Evolutionary conservation across 1,140 invertebrate species (phyloP).

Genomic region (Cydia splendana): DNA sequence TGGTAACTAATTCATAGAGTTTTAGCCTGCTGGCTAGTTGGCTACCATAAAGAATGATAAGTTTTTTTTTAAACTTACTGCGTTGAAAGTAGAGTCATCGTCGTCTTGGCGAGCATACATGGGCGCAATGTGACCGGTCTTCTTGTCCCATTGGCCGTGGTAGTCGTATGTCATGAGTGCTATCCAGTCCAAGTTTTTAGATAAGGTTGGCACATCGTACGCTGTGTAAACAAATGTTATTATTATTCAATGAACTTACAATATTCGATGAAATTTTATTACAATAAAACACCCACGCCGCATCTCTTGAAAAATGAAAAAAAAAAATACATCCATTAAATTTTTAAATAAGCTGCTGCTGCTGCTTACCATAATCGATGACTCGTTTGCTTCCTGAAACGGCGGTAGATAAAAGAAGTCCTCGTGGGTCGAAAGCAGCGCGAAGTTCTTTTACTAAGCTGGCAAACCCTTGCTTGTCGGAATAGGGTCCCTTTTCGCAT

Average conservation of each 20-base stretch:
- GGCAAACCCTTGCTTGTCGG: slow-evolving; percentile 88
- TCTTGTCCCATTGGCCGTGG: slow-evolving; percentile 94
- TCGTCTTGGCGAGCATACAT: slow-evolving; percentile 88
- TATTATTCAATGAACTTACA: neutral
- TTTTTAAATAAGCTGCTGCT: no score
- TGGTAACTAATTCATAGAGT: neutral
- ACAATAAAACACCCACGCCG: no score
- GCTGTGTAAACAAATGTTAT: slow-evolving; percentile 63
- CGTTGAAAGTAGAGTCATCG: slow-evolving; percentile 87
- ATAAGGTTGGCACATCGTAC: slow-evolving; percentile 87
- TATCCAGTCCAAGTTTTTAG: slow-evolving; percentile 91
- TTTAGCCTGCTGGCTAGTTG: neutral
- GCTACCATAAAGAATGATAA: no score
- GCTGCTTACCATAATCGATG: slow-evolving; percentile 84
- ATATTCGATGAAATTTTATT: no score
- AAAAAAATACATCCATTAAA: no score
- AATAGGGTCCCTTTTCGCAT: slow-evolving; percentile 87
- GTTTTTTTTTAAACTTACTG: slow-evolving; percentile 73
- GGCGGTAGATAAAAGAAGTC: slow-evolving; percentile 88
- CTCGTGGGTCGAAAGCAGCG: slow-evolving; percentile 84
- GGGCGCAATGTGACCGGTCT: slow-evolving; percentile 92
- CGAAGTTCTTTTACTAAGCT: slow-evolving; percentile 86
- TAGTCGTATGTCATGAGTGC: slow-evolving; percentile 95
- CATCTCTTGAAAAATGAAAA: no score
- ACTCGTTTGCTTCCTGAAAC: slow-evolving; percentile 92